Evolutionary conservation across 2,888 invertebrate species (phyloP), one percentile per base, ranked within the genome.

Genomic region (Andrena chrysosceles): DNA sequence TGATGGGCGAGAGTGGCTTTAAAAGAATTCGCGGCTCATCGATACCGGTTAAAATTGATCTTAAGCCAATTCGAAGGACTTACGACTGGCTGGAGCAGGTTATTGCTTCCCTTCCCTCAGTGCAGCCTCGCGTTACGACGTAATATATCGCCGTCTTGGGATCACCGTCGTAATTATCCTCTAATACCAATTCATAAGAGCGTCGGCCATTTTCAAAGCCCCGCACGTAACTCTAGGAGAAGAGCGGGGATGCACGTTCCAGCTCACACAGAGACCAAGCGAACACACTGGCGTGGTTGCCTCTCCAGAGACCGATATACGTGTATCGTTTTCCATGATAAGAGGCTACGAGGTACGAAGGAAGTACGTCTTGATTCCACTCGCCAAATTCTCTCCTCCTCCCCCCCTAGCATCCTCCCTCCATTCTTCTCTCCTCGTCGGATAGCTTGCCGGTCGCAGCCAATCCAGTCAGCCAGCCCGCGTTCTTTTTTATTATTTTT

Each of bases 151-250:
- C 48, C 85, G 88, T 83, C 85, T 70, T 86, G 88, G 88, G 88
- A 88, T 86, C 87, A 84, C 81, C 81, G 73, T 85, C 84, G 83
- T 88, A 88, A 88, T 88, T 88, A 88, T 88, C 86, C 86, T 85
- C 84, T 88, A 88, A 88, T 88, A 82, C 88, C 88, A 85, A 88
- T 88, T 88, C 88, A 88, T 88, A 86, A 86, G 86, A 86, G 85
- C 83, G 87, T 86, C 86, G 82, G 84, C 87, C 88, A 90, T 90
- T 90, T 89, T 88, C 90, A 87, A 93, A 90, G 91, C 90, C 84
- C 81, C 81, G 91, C 92, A 93, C 92, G 93, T 93, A 93, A 92
- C 91, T 91, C 90, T 87, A 76, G 79, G 86, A 87, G 87, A 92
- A 90, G 88, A 70, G 81, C 73, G 77, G 63, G 67, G 68, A 72